Conservation (phyloP, 2,888 invertebrate genomes). For the Heliconius erato region DNA sequence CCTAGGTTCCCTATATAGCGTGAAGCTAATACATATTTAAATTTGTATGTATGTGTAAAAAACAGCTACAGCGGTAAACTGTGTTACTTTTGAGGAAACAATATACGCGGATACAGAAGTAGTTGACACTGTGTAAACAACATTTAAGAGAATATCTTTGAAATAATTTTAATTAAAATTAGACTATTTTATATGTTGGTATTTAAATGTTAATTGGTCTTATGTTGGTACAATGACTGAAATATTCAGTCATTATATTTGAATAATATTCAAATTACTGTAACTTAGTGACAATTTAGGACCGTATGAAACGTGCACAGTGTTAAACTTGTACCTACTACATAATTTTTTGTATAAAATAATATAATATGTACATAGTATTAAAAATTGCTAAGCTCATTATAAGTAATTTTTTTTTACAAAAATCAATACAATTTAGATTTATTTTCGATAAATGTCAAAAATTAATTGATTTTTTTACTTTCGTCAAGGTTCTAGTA, state of each 20-base stretch:
- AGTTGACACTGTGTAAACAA: not conserved
- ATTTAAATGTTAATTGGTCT: constrained; percentile 9
- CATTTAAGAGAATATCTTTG: not conserved
- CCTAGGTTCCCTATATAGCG: no score
- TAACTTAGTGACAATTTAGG: not conserved
- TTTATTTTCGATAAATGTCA: not conserved
- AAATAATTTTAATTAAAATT: not conserved
- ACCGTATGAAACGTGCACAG: not conserved
- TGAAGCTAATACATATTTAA: no score
- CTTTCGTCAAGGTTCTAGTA: not conserved
- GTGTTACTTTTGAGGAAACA: not conserved
- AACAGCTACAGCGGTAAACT: not conserved
- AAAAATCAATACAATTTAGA: not conserved
- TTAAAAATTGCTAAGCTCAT: not conserved
- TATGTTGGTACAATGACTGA: no score
- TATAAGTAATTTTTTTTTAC: not conserved
- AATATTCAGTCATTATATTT: not conserved
- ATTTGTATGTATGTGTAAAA: no score
- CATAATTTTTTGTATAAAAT: not conserved
- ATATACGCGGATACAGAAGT: not conserved
- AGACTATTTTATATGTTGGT: not conserved
- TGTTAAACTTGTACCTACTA: not conserved
- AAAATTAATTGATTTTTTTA: not conserved
- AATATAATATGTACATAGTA: not conserved
- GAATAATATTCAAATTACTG: not conserved